Conservation (phyloP, 2,888 invertebrate species). For the Linyphia triangularis region DNA sequence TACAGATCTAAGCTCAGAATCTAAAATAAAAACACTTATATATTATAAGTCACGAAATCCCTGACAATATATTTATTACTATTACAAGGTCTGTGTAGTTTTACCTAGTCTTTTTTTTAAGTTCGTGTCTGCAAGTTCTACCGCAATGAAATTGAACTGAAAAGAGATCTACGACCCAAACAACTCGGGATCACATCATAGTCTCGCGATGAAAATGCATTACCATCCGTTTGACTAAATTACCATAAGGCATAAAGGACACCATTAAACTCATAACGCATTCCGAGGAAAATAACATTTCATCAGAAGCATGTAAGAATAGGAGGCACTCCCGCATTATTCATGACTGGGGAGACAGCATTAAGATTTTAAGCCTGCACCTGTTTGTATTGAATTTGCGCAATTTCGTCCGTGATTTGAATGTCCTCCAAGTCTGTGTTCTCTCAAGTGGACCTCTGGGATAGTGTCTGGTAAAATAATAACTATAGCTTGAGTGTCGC, state of each 20-base stretch:
- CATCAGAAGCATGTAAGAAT: background rate
- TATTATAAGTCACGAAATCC: too few species aligned
- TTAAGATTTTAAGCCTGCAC: background rate
- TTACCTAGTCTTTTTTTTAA: too few species aligned
- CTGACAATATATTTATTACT: too few species aligned
- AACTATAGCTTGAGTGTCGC: background rate
- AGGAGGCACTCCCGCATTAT: background rate
- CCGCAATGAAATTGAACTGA: too few species aligned
- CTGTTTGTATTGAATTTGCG: background rate
- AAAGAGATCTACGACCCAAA: background rate
- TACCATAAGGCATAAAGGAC: background rate
- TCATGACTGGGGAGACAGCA: background rate
- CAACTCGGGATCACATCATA: background rate
- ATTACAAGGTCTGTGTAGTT: too few species aligned
- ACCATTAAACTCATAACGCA: constrained; percentile 4
- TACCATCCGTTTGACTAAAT: background rate
- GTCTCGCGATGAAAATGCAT: background rate
- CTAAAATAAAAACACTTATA: too few species aligned
- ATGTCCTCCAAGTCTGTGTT: background rate
- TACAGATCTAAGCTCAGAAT: too few species aligned
- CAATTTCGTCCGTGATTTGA: background rate
- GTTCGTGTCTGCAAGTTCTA: too few species aligned
- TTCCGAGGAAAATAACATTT: background rate
- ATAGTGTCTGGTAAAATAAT: background rate
- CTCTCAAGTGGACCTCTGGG: background rate